These are phyloP conservation scores for Apamea sordens DNA, from an alignment of 2,888 invertebrate genomes.

Conservation along the genomic window DNA sequence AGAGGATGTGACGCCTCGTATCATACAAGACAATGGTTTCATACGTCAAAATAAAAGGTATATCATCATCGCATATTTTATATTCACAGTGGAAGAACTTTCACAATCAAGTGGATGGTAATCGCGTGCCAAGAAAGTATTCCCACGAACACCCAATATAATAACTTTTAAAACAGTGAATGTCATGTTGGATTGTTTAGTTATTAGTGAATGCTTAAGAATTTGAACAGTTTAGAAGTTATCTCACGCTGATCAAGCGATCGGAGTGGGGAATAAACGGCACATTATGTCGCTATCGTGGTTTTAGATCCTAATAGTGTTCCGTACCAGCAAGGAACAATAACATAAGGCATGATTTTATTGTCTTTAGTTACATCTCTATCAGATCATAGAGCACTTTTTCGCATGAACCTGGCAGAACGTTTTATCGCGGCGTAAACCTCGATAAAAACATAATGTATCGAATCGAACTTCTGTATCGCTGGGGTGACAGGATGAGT, in stretches of 20 bases:
- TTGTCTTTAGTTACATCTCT: slow-evolving; percentile 38
- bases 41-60: slow-evolving; percentile 54
- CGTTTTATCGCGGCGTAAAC: slow-evolving; percentile 47
- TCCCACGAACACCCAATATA: slow-evolving; percentile 69
- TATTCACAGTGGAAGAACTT: slow-evolving; percentile 67
- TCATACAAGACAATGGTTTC: slow-evolving; percentile 43
- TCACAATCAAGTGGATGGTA: slow-evolving; percentile 70
- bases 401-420: slow-evolving; percentile 29
- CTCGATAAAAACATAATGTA: slow-evolving; percentile 60
- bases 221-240: slow-evolving; percentile 49
- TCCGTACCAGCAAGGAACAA: slow-evolving; percentile 15
- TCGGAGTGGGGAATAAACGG: slow-evolving; percentile 27
- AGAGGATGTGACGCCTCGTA: slow-evolving; percentile 25
- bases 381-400: slow-evolving; percentile 24
- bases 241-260: slow-evolving; percentile 50
- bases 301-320: slow-evolving; percentile 26
- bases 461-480: slow-evolving; percentile 58
- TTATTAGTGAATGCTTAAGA: slow-evolving; percentile 47
- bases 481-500: slow-evolving; percentile 62
- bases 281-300: slow-evolving; percentile 28
- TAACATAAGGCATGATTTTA: slow-evolving; percentile 30
- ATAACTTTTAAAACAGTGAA: slow-evolving; percentile 56
- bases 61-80: slow-evolving; percentile 56
- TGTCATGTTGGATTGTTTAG: slow-evolving; percentile 56
- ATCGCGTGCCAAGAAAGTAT: slow-evolving; percentile 75